Percentiles rank a stretch among this genome's conserved stretches.
Conservation (phyloP, 2,113 vertebrate genomes). For the Tichodroma muraria region DNA sequence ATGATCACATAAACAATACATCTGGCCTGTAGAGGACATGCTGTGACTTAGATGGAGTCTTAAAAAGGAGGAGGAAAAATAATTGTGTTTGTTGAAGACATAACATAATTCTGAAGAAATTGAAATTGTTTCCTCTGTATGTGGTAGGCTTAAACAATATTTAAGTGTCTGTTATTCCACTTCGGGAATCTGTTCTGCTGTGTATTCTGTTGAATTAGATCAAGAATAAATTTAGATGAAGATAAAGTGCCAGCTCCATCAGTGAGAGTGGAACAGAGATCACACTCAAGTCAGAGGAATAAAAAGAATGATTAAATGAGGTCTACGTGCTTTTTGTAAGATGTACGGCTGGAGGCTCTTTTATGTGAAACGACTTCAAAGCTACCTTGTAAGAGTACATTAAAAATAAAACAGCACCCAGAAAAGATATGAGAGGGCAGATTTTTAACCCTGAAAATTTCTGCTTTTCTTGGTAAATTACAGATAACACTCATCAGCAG, state of each 20-base stretch:
- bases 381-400: slow-evolving; percentile 30
- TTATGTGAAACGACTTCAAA: slow-evolving; percentile 43
- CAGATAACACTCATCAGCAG: neutral
- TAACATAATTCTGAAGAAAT: neutral
- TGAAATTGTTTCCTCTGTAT: neutral
- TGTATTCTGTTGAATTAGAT: slow-evolving; percentile 9
- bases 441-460: slow-evolving; percentile 31
- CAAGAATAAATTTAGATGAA: slow-evolving; percentile 20
- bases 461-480: slow-evolving; percentile 39
- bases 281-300: slow-evolving; percentile 35
- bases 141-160: neutral
- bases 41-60: neutral
- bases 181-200: neutral
- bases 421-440: neutral
- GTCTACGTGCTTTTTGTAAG: neutral
- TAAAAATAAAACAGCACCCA: slow-evolving; percentile 47
- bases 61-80: neutral
- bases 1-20: neutral
- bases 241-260: slow-evolving; percentile 18
- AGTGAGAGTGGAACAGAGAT: slow-evolving; percentile 4
- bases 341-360: slow-evolving; percentile 9
- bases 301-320: slow-evolving; percentile 54
- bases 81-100: neutral
- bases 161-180: slow-evolving; percentile 5
- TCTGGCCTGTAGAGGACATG: neutral